Percentiles rank a stretch among this genome's conserved stretches.
These are phyloP conservation scores for Tangachromis dhanisi DNA, from an alignment of 2,113 vertebrate species.

Conservation along the genomic window DNA sequence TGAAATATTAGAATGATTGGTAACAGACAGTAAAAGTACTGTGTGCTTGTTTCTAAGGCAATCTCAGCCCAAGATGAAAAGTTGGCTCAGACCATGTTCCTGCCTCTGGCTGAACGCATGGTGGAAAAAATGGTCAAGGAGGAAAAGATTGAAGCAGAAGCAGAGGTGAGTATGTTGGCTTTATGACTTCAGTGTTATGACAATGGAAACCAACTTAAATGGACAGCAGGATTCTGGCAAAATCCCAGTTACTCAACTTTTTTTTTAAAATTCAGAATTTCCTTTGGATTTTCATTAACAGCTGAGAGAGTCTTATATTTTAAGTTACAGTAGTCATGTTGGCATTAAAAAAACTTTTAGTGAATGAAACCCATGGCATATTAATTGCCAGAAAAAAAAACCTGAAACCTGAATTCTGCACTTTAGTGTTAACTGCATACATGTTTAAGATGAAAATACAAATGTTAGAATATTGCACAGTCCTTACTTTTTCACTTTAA, in stretches of 20 bases:
- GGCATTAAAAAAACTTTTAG: not conserved
- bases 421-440: not conserved
- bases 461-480: not conserved
- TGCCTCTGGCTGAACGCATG: constrained; percentile 97
- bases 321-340: not conserved
- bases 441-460: not conserved
- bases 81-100: constrained; percentile 95
- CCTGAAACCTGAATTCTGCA: not conserved
- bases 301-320: not conserved
- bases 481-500: not conserved
- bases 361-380: not conserved
- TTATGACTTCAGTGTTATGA: not conserved
- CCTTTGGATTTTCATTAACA: not conserved
- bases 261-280: not conserved
- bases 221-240: not conserved
- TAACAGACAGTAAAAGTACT: not conserved
- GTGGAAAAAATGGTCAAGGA: constrained; percentile 99
- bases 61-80: constrained; percentile 97
- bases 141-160: constrained; percentile 98
- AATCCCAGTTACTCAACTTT: not conserved
- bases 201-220: not conserved
- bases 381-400: accelerated
- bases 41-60: constrained; percentile 70
- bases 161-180: constrained; percentile 75
- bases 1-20: not conserved